Conservation (phyloP, 1,140 invertebrate genomes). For the Drosophila tsacasi region DNA sequence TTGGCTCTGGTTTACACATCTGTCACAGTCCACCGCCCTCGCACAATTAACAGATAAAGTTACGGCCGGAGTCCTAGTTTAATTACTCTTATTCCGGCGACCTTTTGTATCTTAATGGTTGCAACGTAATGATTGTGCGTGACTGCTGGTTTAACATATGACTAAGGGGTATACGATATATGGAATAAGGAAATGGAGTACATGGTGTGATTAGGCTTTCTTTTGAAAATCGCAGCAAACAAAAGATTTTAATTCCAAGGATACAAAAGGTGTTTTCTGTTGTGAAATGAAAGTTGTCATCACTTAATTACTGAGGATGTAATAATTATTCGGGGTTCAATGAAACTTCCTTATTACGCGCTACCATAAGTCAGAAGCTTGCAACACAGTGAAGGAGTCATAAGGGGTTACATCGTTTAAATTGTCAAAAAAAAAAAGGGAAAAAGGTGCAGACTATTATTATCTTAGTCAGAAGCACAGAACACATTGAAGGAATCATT, state of each 20-base stretch:
- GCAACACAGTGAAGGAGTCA: too few species aligned
- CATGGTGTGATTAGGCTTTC: neutral
- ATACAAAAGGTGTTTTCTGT: neutral
- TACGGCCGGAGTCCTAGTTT: conserved; percentile 38
- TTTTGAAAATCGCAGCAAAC: neutral
- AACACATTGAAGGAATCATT: too few species aligned
- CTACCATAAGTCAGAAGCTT: too few species aligned
- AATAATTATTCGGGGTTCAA: neutral
- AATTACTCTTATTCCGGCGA: conserved; percentile 35
- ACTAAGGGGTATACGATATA: neutral
- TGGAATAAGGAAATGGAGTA: neutral
- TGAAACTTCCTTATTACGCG: too few species aligned
- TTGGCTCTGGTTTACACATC: conserved; percentile 43
- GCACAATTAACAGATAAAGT: conserved; percentile 54
- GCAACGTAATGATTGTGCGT: conserved; percentile 30
- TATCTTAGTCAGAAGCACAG: too few species aligned
- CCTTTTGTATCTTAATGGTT: conserved; percentile 34
- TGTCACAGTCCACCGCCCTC: conserved; percentile 35
- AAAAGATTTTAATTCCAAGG: neutral
- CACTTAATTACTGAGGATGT: too few species aligned
- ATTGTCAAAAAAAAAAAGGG: too few species aligned
- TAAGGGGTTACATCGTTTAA: too few species aligned
- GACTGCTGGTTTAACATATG: conserved; percentile 16
- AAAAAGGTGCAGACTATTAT: too few species aligned
- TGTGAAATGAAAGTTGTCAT: neutral